phyloP scores from a whole-genome alignment of 2,113 vertebrate species.

The Patagioenas fasciata region DNA sequence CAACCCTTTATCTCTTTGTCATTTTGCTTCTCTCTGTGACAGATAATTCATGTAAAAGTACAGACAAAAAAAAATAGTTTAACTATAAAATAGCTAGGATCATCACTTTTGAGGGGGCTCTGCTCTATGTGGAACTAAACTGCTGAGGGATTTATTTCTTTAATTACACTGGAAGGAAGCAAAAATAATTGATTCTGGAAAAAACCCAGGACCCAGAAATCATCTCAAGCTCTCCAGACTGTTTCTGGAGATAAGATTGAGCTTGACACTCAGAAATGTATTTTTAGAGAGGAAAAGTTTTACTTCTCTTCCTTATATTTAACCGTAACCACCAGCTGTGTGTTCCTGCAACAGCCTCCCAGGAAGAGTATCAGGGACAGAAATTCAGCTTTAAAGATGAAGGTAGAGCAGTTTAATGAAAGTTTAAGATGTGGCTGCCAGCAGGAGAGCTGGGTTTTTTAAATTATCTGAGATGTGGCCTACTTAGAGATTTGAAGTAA shows the following conservation, averaged over 20 bases:
- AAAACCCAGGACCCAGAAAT: neutral
- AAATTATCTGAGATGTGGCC: neutral
- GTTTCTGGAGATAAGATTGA: slow-evolving; percentile 30
- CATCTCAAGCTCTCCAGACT: neutral
- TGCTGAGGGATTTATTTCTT: slow-evolving; percentile 49
- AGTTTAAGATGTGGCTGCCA: slow-evolving; percentile 9
- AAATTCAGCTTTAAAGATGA: slow-evolving; percentile 1
- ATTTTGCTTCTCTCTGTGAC: neutral
- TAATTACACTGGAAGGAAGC: slow-evolving; percentile 14
- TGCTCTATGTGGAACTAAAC: neutral
- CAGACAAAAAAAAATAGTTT: neutral
- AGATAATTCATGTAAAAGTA: neutral
- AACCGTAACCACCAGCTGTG: neutral
- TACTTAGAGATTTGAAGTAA: neutral
- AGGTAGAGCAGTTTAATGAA: neutral
- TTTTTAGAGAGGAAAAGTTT: neutral
- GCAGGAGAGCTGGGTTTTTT: neutral
- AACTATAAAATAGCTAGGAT: neutral
- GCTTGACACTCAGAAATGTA: neutral
- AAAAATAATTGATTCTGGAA: neutral
- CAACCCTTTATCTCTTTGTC: neutral
- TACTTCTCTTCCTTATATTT: neutral
- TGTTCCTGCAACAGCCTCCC: slow-evolving; percentile 1
- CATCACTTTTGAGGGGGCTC: neutral
- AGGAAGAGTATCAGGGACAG: neutral